These are phyloP conservation scores for Amblyopsis rosae DNA, from an alignment of 2,113 vertebrate species.

Conservation along the genomic window DNA sequence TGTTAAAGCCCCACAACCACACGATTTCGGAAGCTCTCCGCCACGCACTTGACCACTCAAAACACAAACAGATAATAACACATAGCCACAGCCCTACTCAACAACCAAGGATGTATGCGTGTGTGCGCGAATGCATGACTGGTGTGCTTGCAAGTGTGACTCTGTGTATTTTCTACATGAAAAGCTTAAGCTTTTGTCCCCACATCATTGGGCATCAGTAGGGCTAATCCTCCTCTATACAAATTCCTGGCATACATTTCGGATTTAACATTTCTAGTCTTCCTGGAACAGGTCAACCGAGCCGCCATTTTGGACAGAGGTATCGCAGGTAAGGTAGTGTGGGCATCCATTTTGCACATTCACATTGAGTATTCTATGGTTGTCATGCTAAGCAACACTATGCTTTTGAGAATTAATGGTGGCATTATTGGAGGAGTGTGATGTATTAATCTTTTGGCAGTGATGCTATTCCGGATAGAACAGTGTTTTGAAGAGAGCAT, in stretches of 20 bases:
- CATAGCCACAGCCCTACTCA: no score
- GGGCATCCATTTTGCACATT: neutral
- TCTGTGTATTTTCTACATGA: slow-evolving; percentile 38
- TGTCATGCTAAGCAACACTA: neutral
- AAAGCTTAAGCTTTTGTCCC: slow-evolving; percentile 20
- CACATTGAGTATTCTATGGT: slow-evolving; percentile 17
- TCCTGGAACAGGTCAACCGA: slow-evolving; percentile 12
- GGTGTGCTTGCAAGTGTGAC: slow-evolving; percentile 8
- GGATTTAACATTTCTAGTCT: slow-evolving; percentile 40
- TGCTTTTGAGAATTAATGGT: neutral
- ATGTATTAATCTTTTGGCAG: neutral
- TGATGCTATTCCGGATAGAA: neutral
- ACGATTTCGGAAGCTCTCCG: no score
- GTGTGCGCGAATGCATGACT: neutral
- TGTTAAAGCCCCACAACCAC: no score
- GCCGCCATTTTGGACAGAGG: neutral
- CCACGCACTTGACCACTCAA: neutral
- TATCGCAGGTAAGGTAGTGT: neutral
- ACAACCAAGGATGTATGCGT: no score
- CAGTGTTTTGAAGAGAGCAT: neutral
- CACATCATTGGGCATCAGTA: slow-evolving; percentile 7
- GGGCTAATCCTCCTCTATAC: slow-evolving; percentile 34
- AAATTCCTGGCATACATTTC: slow-evolving; percentile 33
- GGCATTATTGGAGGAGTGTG: neutral
- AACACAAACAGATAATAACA: no score